phyloP scores from a whole-genome alignment of 2,113 vertebrate genomes.

The Nannobrachium achirus region DNA sequence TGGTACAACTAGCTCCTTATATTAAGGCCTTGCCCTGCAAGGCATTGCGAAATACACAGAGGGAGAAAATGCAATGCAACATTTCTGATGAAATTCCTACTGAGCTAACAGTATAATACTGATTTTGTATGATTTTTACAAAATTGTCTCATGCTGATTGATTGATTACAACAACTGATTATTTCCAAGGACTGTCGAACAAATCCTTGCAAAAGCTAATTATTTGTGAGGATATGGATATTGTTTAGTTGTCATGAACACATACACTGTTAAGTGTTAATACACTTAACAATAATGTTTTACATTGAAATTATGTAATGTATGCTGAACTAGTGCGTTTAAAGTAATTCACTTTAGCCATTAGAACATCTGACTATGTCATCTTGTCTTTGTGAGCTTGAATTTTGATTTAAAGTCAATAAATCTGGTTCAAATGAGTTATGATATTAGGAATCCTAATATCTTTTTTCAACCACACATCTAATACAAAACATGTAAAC shows the following conservation, averaged over 20 bases:
- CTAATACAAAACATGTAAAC: conserved; percentile 67
- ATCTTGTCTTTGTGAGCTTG: conserved; percentile 10
- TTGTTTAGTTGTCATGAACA: conserved; percentile 20
- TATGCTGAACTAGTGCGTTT: conserved; percentile 18
- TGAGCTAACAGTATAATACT: conserved; percentile 61
- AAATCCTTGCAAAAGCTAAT: conserved; percentile 21
- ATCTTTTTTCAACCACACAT: conserved; percentile 45
- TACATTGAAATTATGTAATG: conserved; percentile 17
- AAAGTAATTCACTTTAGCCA: conserved; percentile 32
- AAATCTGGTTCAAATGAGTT: conserved; percentile 40
- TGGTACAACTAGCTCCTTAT: conserved; percentile 44
- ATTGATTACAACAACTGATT: conserved; percentile 25
- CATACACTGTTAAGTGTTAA: conserved; percentile 34
- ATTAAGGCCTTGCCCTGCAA: conserved; percentile 77
- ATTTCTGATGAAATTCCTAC: conserved; percentile 39
- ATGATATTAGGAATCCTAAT: conserved; percentile 42
- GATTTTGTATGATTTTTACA: conserved; percentile 38
- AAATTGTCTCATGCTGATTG: conserved; percentile 17
- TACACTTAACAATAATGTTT: conserved; percentile 25
- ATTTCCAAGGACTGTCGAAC: conserved; percentile 24
- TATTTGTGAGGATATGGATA: not conserved
- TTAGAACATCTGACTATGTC: conserved; percentile 12
- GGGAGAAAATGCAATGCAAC: conserved; percentile 35
- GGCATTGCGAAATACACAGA: conserved; percentile 62
- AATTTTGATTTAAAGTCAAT: conserved; percentile 37